Conservation (phyloP, 2,888 invertebrate genomes). For the Macrosoma leucophasiata region DNA sequence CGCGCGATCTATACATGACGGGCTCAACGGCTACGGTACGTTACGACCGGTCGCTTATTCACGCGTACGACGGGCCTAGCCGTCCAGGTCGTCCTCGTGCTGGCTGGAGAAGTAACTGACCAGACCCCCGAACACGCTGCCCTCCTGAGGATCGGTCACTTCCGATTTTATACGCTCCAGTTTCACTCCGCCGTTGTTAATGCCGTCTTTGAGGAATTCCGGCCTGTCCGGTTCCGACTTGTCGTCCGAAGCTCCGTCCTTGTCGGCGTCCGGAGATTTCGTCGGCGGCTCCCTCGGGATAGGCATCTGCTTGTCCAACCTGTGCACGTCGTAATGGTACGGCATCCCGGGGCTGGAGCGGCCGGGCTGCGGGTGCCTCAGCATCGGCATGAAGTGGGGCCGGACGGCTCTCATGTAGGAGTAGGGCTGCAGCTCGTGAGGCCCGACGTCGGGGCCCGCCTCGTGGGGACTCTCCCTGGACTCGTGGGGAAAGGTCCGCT, state of each 20-base stretch:
- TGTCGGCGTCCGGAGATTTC: slow-evolving; percentile 13
- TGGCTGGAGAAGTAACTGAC: slow-evolving; percentile 96
- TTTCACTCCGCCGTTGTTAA: slow-evolving; percentile 14
- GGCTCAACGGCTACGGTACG: too few species aligned
- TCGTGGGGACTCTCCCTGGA: too few species aligned
- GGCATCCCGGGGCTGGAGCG: slow-evolving; percentile 16
- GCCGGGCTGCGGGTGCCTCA: slow-evolving; percentile 28
- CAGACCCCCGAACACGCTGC: slow-evolving; percentile 90
- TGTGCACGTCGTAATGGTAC: slow-evolving; percentile 32
- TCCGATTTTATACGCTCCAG: slow-evolving; percentile 37
- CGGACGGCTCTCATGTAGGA: slow-evolving; percentile 23
- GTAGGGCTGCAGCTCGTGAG: slow-evolving; percentile 26
- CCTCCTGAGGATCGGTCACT: too few species aligned
- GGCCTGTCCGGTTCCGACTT: slow-evolving; percentile 26
- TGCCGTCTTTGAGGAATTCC: slow-evolving; percentile 24
- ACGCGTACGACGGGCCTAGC: slow-evolving; percentile 32
- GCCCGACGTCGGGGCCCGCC: too few species aligned
- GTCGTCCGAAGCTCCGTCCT: slow-evolving; percentile 4
- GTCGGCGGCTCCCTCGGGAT: slow-evolving; percentile 9
- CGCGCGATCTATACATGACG: too few species aligned
- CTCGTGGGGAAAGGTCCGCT: too few species aligned
- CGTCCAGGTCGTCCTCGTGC: slow-evolving; percentile 90
- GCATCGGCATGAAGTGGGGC: slow-evolving; percentile 24
- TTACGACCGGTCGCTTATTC: slow-evolving; percentile 7
- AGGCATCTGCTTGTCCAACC: slow-evolving; percentile 25